Percentiles rank a stretch among this genome's conserved stretches.
phyloP scores from a whole-genome alignment of 2,888 invertebrate genomes.

The Thecophora atra region DNA sequence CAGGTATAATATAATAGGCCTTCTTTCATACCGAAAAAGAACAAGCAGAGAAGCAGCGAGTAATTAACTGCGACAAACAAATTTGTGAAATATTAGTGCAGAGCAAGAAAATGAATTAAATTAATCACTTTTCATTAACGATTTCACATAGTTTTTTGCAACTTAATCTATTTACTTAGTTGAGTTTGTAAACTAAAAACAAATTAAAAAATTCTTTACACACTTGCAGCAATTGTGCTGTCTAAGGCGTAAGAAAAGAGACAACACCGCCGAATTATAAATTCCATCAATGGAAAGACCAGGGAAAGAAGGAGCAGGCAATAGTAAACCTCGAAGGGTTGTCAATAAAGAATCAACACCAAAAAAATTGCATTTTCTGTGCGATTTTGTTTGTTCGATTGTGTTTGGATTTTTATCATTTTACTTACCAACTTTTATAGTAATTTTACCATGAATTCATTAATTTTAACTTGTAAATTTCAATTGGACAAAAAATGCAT shows the following conservation, averaged over 20 bases:
- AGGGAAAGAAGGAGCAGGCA: constrained; percentile 21
- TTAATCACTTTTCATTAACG: too few relatives aligned
- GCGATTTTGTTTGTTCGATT: constrained; percentile 35
- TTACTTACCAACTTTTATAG: constrained; percentile 26
- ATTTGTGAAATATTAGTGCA: too few relatives aligned
- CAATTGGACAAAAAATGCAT: constrained; percentile 6
- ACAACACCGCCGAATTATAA: constrained; percentile 15
- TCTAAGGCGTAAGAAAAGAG: constrained; percentile 23
- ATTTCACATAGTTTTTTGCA: too few relatives aligned
- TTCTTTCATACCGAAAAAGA: too few relatives aligned
- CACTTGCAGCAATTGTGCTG: constrained; percentile 23
- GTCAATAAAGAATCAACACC: constrained; percentile 21
- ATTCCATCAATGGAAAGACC: not conserved
- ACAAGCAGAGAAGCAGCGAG: too few relatives aligned
- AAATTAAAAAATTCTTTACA: constrained; percentile 27
- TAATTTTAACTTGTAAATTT: constrained; percentile 12
- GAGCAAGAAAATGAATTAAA: too few relatives aligned
- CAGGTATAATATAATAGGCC: too few relatives aligned
- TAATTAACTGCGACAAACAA: too few relatives aligned
- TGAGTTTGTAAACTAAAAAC: constrained; percentile 14
- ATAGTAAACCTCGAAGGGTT: constrained; percentile 18
- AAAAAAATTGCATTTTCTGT: constrained; percentile 26
- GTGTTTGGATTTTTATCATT: constrained; percentile 30
- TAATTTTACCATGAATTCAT: constrained; percentile 32
- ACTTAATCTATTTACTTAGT: not conserved